Evolutionary conservation across 2,888 invertebrate genomes (phyloP), one percentile per base, ranked within the genome.

Genomic region (Oconnorella tubifera): DNA sequence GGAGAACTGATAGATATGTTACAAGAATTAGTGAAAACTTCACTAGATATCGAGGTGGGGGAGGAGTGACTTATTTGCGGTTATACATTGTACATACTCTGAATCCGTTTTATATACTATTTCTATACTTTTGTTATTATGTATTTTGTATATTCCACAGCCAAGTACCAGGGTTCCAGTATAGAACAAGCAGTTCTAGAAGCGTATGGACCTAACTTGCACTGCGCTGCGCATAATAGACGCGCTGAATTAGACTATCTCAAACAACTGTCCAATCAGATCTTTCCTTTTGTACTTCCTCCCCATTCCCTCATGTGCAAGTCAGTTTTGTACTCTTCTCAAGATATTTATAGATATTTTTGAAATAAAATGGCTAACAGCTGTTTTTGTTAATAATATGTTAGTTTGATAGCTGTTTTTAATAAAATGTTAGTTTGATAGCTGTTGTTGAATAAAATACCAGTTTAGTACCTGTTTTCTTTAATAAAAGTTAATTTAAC

Each of bases 281-380:
- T 83, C 19, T 77, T 83, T 64, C 82, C 82, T 1, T 79, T 77
- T 62, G 75, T 83, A 14, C 74, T 83, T 19, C 78, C 80, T 31
- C 76, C 76, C 23, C 78, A 82, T 67, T 78, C 80, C 53, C 72
- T 81, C 32, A 75, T 79, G 53, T 82, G 81, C 67, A 78, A 75
- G 80, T 81, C 72, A 33, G 68, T 64, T 49, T n/a, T n/a, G n/a
- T 10, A 3, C 6, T 2, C 10, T 27, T 56, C 23, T n/a, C 1
- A 25, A 33, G n/a, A 10, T 56, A 29, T 2, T 25, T n/a, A 2
- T 53, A 29, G n/a, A n/a, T n/a, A n/a, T n/a, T n/a, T n/a, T n/a
- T n/a, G n/a, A n/a, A n/a, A n/a, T n/a, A n/a, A n/a, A 14, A 6
- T 29, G 10, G 6, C 25, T 57, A 6, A 57, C 23, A 23, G 14